Conservation (phyloP, 2,888 invertebrate genomes). For the Pemphredon lugubris region DNA sequence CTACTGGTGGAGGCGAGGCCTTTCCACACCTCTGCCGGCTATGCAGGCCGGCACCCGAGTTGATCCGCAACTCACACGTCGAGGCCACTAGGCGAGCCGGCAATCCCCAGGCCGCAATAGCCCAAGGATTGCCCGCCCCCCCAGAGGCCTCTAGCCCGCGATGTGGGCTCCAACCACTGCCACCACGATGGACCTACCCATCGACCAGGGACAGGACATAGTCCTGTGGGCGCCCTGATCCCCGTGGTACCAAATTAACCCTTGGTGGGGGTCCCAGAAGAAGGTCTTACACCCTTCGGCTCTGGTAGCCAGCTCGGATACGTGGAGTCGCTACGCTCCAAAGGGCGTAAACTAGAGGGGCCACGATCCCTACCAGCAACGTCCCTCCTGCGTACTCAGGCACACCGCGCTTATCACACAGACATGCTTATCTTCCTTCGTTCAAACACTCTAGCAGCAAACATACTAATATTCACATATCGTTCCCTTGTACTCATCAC, state of each 20-base stretch:
- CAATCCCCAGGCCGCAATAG: not conserved
- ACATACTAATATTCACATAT: not conserved
- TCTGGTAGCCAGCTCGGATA: not conserved
- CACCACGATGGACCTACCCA: constrained; percentile 6
- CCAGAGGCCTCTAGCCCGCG: no score
- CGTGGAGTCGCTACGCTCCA: no score
- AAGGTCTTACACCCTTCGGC: not conserved
- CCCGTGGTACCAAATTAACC: no score
- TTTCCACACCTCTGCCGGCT: not conserved
- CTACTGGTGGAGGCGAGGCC: no score
- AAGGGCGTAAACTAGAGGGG: no score
- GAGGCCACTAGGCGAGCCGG: not conserved
- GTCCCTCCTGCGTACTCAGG: no score
- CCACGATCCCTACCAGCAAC: no score
- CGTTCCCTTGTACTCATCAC: not conserved
- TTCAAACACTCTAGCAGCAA: not conserved
- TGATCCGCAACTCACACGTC: constrained; percentile 2
- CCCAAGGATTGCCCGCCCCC: not conserved
- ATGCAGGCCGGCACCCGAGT: constrained; percentile 7
- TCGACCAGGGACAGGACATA: not conserved
- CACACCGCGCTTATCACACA: not conserved
- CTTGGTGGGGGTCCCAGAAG: no score
- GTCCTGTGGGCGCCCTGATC: not conserved
- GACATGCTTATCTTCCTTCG: not conserved
- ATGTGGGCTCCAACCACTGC: not conserved